Conservation (phyloP, 2,113 vertebrate genomes). For the Amazona guildingii region DNA sequence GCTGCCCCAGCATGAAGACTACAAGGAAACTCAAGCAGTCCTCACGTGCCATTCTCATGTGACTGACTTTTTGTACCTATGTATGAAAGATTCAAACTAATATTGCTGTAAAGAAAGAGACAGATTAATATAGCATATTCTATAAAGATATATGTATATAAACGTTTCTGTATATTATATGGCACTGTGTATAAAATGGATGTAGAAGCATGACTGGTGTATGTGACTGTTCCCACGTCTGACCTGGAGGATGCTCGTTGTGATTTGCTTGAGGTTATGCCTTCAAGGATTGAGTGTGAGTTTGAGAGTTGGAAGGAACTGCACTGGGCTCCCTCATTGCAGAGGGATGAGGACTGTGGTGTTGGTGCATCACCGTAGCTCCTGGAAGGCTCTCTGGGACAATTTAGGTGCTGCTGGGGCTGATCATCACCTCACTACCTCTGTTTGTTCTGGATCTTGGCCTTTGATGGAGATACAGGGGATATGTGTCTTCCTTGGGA, state of each 20-base stretch:
- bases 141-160: constrained; percentile 83
- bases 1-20: constrained; percentile 62
- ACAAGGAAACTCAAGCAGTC: constrained; percentile 48
- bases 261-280: neutral
- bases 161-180: constrained; percentile 74
- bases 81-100: constrained; percentile 76
- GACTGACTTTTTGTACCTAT: constrained; percentile 76
- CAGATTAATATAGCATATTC: constrained; percentile 79
- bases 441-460: neutral
- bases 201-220: constrained; percentile 57
- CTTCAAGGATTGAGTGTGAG: neutral
- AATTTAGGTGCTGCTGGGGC: neutral
- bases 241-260: neutral
- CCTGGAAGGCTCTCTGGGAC: neutral
- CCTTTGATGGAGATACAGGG: neutral
- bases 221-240: constrained; percentile 24
- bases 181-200: constrained; percentile 77
- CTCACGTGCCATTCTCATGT: constrained; percentile 63
- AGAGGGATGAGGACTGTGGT: rapidly evolving
- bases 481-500: neutral
- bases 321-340: rapidly evolving
- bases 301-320: neutral
- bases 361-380: rapidly evolving
- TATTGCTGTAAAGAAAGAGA: constrained; percentile 79
- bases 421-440: neutral